Conservation (phyloP, 1,140 invertebrate genomes). For the Piezodorus guildinii region DNA sequence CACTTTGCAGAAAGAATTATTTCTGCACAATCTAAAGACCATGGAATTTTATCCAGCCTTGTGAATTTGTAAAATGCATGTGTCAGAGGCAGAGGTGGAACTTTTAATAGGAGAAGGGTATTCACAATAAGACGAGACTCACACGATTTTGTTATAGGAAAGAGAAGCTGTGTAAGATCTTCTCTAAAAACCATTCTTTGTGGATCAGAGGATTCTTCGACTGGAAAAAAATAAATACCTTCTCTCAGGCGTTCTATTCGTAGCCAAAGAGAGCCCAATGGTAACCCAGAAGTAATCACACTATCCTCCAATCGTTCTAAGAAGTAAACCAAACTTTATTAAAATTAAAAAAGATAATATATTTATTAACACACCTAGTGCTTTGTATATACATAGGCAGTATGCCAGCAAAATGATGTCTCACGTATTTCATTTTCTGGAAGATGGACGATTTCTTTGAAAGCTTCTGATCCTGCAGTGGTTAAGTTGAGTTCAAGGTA, state of each 20-base stretch:
- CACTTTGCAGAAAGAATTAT: slow-evolving; percentile 33
- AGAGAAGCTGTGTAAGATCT: slow-evolving; percentile 49
- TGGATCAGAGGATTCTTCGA: slow-evolving; percentile 35
- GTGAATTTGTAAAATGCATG: slow-evolving; percentile 25
- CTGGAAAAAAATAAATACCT: slow-evolving; percentile 45
- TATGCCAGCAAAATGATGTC: not conserved
- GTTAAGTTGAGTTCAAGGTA: slow-evolving; percentile 47
- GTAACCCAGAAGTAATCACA: slow-evolving; percentile 46
- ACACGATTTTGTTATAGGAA: slow-evolving; percentile 44
- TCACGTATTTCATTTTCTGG: slow-evolving; percentile 25
- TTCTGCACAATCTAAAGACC: slow-evolving; percentile 42
- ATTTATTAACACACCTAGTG: not conserved
- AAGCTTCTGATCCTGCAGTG: slow-evolving; percentile 22
- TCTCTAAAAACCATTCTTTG: slow-evolving; percentile 47
- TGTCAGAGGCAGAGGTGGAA: slow-evolving; percentile 17
- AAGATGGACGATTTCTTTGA: slow-evolving; percentile 21
- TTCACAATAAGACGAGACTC: slow-evolving; percentile 42
- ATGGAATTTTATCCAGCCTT: slow-evolving; percentile 37
- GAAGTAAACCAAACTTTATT: slow-evolving; percentile 3
- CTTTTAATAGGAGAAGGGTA: slow-evolving; percentile 44
- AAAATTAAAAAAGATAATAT: not conserved
- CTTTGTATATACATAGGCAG: not conserved
- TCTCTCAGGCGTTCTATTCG: slow-evolving; percentile 50
- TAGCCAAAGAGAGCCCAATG: slow-evolving; percentile 52
- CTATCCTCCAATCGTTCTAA: slow-evolving; percentile 47